Percentiles rank a stretch among this genome's conserved stretches.
These are phyloP conservation scores for Rhabditoides inermis DNA, from an alignment of 2,888 invertebrate species.

Conservation along the genomic window DNA sequence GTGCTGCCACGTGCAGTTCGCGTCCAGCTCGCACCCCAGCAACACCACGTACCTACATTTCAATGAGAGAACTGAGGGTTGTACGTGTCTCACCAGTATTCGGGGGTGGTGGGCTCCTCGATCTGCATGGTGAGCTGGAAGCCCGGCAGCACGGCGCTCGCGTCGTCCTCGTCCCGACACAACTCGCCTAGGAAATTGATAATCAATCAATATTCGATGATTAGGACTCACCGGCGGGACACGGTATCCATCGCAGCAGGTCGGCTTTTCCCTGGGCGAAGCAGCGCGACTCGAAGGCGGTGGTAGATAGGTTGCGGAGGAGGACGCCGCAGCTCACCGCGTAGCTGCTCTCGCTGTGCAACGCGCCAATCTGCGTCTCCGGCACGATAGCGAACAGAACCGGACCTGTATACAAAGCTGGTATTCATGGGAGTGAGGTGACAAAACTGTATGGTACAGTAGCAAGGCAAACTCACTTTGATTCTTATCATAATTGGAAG, in stretches of 20 bases:
- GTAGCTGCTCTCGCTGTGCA: constrained; percentile 23
- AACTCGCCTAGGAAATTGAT: constrained; percentile 58
- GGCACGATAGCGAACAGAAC: constrained; percentile 27
- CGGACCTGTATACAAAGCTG: too few species aligned
- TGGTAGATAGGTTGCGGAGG: constrained; percentile 73
- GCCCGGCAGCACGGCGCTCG: constrained; percentile 73
- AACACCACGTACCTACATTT: constrained; percentile 69
- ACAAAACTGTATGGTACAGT: background rate
- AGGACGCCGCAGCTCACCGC: constrained; percentile 53
- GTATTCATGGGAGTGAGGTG: background rate
- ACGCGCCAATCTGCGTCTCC: constrained; percentile 20
- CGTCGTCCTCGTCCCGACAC: constrained; percentile 78
- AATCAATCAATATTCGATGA: constrained; percentile 14
- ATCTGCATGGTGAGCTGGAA: constrained; percentile 90
- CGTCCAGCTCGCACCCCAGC: constrained; percentile 74
- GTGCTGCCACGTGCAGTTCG: constrained; percentile 73
- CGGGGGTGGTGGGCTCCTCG: constrained; percentile 77
- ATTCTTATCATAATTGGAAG: background rate
- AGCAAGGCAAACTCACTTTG: background rate
- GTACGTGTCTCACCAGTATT: constrained; percentile 59
- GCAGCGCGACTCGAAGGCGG: constrained; percentile 68
- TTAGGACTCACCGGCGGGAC: constrained; percentile 26
- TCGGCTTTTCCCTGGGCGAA: constrained; percentile 33
- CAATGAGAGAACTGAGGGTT: background rate
- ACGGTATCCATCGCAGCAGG: constrained; percentile 38